A percentile compares a stretch with the other conserved stretches of the same genome.
These are phyloP conservation scores for Parapristionchus giblindavisi DNA, from an alignment of 2,888 invertebrate genomes.

Conservation along the genomic window DNA sequence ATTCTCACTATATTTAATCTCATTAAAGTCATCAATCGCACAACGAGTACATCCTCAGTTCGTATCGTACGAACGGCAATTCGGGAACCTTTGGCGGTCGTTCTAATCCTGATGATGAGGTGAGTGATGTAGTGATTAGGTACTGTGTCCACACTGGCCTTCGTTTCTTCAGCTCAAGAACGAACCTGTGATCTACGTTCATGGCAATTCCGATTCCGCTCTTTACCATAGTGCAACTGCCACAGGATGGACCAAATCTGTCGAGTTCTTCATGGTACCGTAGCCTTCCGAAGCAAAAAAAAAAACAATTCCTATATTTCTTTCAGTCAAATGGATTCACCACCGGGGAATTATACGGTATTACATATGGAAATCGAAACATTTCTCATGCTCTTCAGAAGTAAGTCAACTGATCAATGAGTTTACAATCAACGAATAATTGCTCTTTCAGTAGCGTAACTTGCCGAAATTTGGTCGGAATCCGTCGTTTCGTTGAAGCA, in stretches of 20 bases:
- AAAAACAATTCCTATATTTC: no score
- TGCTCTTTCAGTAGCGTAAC: conserved; percentile 31
- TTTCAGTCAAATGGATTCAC: conserved; percentile 50
- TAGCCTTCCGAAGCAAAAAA: no score
- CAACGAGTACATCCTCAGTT: neutral
- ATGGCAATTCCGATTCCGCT: conserved; percentile 19
- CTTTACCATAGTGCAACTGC: neutral
- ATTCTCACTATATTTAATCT: no score
- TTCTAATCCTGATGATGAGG: neutral
- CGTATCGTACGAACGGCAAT: neutral
- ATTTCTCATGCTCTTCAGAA: conserved; percentile 48
- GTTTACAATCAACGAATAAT: neutral
- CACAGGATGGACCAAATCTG: conserved; percentile 8
- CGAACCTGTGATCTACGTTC: conserved; percentile 12
- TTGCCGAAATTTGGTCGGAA: conserved; percentile 38
- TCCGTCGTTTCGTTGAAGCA: conserved; percentile 52
- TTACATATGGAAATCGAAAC: conserved; percentile 60
- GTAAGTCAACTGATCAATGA: conserved; percentile 4
- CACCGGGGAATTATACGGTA: conserved; percentile 60
- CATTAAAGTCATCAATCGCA: neutral
- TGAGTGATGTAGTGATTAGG: neutral
- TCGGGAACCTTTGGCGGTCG: conserved; percentile 12
- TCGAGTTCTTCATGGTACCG: conserved; percentile 23
- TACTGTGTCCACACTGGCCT: neutral
- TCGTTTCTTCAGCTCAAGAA: neutral